Evolutionary conservation across 2,113 vertebrate genomes (phyloP), one percentile per base, ranked within the genome.

Genomic region (Oreamnos americanus): DNA sequence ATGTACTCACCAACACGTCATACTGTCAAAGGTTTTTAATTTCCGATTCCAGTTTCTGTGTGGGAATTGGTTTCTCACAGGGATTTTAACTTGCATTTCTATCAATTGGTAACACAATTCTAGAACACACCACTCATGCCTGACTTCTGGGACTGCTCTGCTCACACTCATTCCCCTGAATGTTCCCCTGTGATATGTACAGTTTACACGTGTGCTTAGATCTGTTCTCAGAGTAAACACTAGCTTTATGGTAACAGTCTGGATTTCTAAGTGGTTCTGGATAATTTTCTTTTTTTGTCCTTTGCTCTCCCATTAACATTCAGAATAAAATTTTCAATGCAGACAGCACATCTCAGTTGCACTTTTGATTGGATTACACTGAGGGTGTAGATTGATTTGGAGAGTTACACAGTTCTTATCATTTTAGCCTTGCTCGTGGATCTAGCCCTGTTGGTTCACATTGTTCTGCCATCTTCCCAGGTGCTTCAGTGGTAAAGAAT

Each of bases 311-410:
- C 21, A 30, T 49, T 90, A 90, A 55, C 71, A 58, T 49, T 74
- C 36, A 3, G 7, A 90, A 79, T 57, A 76, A 97, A 67, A 53
- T 25, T 78, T 83, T 78, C n/a, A 84, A 43, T 71, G 95, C 25
- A 67, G 49, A n/a, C 19, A 55, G 6, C 0, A 21, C 5, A 83
- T 12, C 8, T 86, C 51, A 87, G 11, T 9, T 91, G 55, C 5
- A 4, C 2, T 82, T 85, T 87, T 94, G 55, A 30, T n/a, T 67
- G 36, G 17, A 58, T 71, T n/a, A 28, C 43, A 45, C 0, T 57
- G 3, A 64, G 17, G 67, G 55, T 71, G 4, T n/a, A 83, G 11
- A 39, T 26, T 91, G 67, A 91, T 67, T n/a, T 90, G 53, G 16
- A 92, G 26, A 78, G 6, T 84, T 67, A 74, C 83, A 83, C 74